These are phyloP conservation scores for Eupithecia centaureata DNA, from an alignment of 2,888 invertebrate genomes.

Conservation along the genomic window DNA sequence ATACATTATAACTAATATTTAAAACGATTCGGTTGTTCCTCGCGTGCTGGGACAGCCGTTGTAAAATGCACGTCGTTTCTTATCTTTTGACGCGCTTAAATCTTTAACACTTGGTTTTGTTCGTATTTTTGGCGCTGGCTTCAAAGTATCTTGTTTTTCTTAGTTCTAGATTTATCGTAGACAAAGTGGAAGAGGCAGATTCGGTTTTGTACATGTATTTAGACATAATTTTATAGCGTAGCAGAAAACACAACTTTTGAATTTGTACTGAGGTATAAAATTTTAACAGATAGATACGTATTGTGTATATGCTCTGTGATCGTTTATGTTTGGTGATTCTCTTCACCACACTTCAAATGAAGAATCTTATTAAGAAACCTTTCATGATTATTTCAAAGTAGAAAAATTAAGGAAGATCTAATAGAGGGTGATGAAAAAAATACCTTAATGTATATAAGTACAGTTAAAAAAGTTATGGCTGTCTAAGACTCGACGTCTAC, in stretches of 20 bases:
- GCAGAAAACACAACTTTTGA: neutral
- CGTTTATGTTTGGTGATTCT: too few species aligned
- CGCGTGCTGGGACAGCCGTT: constrained; percentile 5
- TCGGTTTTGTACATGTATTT: neutral
- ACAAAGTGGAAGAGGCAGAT: neutral
- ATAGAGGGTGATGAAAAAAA: too few species aligned
- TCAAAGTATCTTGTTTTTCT: neutral
- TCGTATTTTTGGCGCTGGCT: neutral
- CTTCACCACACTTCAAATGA: too few species aligned
- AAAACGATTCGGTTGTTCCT: constrained; percentile 26
- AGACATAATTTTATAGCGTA: neutral
- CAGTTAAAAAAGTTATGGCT: too few species aligned
- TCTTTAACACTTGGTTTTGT: constrained; percentile 10
- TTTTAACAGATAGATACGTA: too few species aligned
- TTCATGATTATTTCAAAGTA: too few species aligned
- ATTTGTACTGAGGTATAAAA: too few species aligned
- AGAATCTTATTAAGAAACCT: too few species aligned
- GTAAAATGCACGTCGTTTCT: constrained; percentile 15
- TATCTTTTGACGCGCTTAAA: constrained; percentile 5
- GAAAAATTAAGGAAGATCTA: too few species aligned
- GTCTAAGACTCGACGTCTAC: too few species aligned
- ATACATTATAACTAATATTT: constrained; percentile 21
- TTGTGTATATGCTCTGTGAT: too few species aligned
- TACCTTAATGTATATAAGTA: too few species aligned
- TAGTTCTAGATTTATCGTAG: neutral